Evolutionary conservation across 2,888 invertebrate genomes (phyloP), one percentile per base, ranked within the genome.

Genomic region (Xylocampa areola): DNA sequence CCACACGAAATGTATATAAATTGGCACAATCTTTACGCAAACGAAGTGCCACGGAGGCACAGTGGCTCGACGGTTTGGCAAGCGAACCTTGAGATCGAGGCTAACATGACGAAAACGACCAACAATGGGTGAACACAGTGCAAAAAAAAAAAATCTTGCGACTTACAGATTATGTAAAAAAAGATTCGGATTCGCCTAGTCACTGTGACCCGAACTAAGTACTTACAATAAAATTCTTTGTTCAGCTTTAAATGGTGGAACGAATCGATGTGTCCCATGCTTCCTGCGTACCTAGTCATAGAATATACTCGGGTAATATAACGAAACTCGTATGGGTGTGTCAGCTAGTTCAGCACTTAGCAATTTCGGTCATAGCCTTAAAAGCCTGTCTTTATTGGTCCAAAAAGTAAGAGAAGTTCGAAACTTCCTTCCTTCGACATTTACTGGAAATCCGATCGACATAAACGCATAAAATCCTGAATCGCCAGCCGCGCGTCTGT

Each of bases 51-150:
- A 39, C 67, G 55, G 60, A 25, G 62, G 62, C 62, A 36, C 65
- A 41, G 50, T 69, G 65, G 66, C 50, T 50, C 59, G 44, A 49
- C 51, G 41, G 61, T 77, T 79, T 71, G 62, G 69, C 68, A 76
- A 79, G 60, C 60, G 14, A 60, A 65, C 79, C 80, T 79, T 79
- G 80, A 59, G 44, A 40, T 58, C 71, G 76, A 79, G 79, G 79
- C 43, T 66, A 66, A 59, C 73, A 67, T 76, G 78, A 75, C 73
- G 76, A 77, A 79, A 79, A 71, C 67, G 40, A 61, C 60, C 67
- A 73, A 76, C 76, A 78, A 79, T 77, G 64, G 73, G 47, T 68
- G 66, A 61, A 33, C 54, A 67, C 63, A 27, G 48, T 59, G 68
- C 62, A 68, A 70, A 76, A 73, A 72, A 71, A n/a, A 64, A 58